These are phyloP conservation scores for Drosophila subobscura DNA, from an alignment of 1,140 invertebrate species.

Conservation along the genomic window DNA sequence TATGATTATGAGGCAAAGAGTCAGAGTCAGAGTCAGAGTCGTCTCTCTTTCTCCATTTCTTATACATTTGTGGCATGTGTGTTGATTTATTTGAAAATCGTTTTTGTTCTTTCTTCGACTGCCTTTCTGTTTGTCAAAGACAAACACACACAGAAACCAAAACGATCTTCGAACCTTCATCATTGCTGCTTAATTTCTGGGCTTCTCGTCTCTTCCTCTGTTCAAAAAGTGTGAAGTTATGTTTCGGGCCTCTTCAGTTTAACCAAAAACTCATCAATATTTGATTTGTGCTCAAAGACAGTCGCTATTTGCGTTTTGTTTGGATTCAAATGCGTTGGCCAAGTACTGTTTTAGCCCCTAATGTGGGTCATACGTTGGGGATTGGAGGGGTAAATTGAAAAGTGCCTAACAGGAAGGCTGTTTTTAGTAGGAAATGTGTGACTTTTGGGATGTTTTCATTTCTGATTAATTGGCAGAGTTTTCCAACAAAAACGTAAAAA, in stretches of 20 bases:
- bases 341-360: constrained; percentile 2
- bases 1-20: constrained; percentile 67
- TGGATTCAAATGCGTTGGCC: background rate
- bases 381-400: too few species aligned
- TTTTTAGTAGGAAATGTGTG: too few species aligned
- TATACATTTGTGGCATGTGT: constrained; percentile 61
- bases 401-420: too few species aligned
- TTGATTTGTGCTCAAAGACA: constrained; percentile 22
- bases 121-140: constrained; percentile 61
- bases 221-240: constrained; percentile 34
- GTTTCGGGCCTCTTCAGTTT: constrained; percentile 26
- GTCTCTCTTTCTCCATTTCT: constrained; percentile 29
- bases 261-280: constrained; percentile 44
- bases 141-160: constrained; percentile 50
- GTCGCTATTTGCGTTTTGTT: constrained; percentile 12
- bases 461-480: too few species aligned
- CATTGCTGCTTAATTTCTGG: constrained; percentile 36
- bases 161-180: constrained; percentile 34
- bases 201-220: background rate
- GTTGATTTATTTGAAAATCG: constrained; percentile 74
- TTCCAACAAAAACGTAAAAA: too few species aligned
- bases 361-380: constrained; percentile 13
- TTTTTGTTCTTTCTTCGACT: constrained; percentile 43
- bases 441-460: too few species aligned
- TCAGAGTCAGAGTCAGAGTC: constrained; percentile 20